Evolutionary conservation across 2,888 invertebrate genomes (phyloP), one percentile per base, ranked within the genome.

Genomic region (Cerceris rybyensis): DNA sequence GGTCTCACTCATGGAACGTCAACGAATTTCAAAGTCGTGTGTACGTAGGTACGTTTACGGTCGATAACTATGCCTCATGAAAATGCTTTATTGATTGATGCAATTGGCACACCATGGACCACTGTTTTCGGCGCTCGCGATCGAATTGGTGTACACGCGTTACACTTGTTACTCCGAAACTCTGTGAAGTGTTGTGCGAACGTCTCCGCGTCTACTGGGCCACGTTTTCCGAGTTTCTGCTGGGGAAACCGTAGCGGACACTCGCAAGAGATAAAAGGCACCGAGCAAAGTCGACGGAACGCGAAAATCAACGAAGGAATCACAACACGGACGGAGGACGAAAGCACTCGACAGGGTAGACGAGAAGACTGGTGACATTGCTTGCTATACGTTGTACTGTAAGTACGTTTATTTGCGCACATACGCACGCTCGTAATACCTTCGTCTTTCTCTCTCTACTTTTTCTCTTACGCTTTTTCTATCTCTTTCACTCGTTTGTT

Each of bases 191-290:
- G 28, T 28, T 28, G 28, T 28, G 28, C 28, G 28, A 28, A 28
- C 28, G 28, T 28, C 28, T 28, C 28, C 28, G 28, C 28, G 28
- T 28, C 28, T 28, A 28, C 28, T 28, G 28, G 28, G 28, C 6
- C 46, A 41, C 11, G 64, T 57, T 7, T n/a, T 28, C 28, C 28
- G 28, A 28, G 28, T 28, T 28, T 28, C 28, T 28, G 28, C 28
- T 1, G 28, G 28, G 28, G 28, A 28, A 28, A 28, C 28, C 28
- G 28, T 28, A 28, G 28, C 28, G 28, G 28, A 28, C 28, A 28
- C 28, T 28, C 28, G 28, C 28, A 4, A 28, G 42, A 70, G 65
- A 70, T 70, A 65, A 13, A 42, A 65, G 55, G 58, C 57, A 42
- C 49, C 14, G 42, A 41, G 46, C 46, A 13, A 28, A 28, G 46